Evolutionary conservation across 2,888 invertebrate genomes (phyloP), one percentile per base, ranked within the genome.

Genomic region (Drosophila quasianomalipes): DNA sequence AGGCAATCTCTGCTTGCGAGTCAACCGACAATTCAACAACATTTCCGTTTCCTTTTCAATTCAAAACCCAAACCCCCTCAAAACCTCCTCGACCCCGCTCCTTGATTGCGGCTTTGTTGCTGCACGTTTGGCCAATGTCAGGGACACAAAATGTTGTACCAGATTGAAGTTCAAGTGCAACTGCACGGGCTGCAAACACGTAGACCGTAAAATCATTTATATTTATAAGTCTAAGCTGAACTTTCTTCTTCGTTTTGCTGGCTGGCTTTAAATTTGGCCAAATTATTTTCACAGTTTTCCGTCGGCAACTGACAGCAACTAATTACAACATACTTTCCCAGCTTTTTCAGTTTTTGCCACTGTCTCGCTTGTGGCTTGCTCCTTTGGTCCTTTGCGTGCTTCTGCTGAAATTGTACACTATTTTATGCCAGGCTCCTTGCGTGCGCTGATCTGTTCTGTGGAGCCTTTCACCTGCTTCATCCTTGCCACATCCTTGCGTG

Each of bases 71-170:
- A 47, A 4, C 16, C 14, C 4, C 14, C 1, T 1, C 4, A 1
- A 0, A 22, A 2, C 47, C 16, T 2, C 16, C 9, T 4, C 47
- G 2, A 5, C 44, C 44, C 12, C 12, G 22, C 1, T 22, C 44
- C 12, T 16, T 47, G 26, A 33, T 61, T 70, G 49, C 35, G 2
- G 26, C 41, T 26, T 47, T 57, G 39, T 52, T 63, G 72, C 28
- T 74, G 74, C 76, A 60, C 61, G 84, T 87, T 87, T 78, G 61
- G 4, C 72, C 89, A 82, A 88, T 85, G 85, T 71, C 83, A 82
- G 70, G 67, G 71, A 57, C 74, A 33, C 44, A 70, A 69, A 62
- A 26, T 10, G 51, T 28, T 19, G 52, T 31, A 35, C 12, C 10
- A 52, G 37, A 49, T 54, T 53, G 49, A 77, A 85, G 81, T 85